phyloP scores from a whole-genome alignment of 2,113 vertebrate species.

The Echinops telfairi region DNA sequence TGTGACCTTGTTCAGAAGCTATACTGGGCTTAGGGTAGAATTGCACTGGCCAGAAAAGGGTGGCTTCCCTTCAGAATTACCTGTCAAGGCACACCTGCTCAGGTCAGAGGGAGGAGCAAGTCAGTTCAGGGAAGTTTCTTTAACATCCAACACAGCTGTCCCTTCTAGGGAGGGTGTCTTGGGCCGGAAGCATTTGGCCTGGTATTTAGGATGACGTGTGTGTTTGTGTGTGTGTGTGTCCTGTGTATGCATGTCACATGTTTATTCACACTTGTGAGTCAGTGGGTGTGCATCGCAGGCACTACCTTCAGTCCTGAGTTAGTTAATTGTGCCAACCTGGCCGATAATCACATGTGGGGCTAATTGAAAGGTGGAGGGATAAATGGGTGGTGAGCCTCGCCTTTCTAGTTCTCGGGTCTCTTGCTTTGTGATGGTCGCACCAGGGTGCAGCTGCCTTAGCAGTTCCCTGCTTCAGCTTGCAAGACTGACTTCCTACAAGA shows the following conservation, averaged over 20 bases:
- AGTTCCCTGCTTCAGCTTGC: no score
- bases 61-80: not conserved
- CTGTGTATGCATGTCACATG: not conserved
- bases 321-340: no score
- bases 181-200: not conserved
- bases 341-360: no score
- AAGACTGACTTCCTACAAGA: no score
- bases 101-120: not conserved
- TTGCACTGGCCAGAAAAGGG: no score
- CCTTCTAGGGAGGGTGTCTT: not conserved
- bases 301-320: not conserved
- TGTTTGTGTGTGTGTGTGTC: no score
- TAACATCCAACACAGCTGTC: not conserved
- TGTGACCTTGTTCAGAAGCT: not conserved
- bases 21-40: not conserved
- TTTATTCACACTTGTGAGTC: not conserved
- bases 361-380: no score
- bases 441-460: no score
- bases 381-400: no score
- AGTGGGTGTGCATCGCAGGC: not conserved
- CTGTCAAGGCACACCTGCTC: accelerated
- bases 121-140: no score
- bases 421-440: no score
- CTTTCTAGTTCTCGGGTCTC: no score
- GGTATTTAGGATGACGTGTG: not conserved